Evolutionary conservation across 1,140 invertebrate genomes (phyloP).

Genomic region (Papilio polytes): DNA sequence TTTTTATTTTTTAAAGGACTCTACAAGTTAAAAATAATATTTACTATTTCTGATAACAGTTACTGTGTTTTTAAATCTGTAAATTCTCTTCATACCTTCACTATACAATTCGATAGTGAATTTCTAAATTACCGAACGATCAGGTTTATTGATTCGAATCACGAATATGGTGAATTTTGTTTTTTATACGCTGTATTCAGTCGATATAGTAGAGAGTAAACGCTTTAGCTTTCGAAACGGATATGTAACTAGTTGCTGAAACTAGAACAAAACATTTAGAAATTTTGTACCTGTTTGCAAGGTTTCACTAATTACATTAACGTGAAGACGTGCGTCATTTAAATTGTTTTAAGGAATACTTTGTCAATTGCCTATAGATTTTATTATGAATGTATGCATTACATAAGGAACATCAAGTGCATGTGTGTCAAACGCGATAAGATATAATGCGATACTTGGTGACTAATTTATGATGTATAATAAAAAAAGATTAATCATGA

Average conservation of each 20-base stretch:
- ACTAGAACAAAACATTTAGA: slow-evolving; percentile 40
- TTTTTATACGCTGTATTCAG: slow-evolving; percentile 23
- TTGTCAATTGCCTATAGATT: too few species aligned
- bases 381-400: too few species aligned
- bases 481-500: too few species aligned
- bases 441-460: too few species aligned
- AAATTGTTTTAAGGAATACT: not conserved
- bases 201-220: not conserved
- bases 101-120: not conserved
- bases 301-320: not conserved
- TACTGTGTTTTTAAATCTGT: not conserved
- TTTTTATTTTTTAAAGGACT: too few species aligned
- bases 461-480: too few species aligned
- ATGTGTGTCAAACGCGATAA: too few species aligned
- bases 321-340: not conserved
- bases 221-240: slow-evolving; percentile 28
- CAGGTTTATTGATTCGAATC: slow-evolving; percentile 28
- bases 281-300: slow-evolving; percentile 25
- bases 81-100: not conserved
- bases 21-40: too few species aligned
- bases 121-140: slow-evolving; percentile 15
- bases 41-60: not conserved
- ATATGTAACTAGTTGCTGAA: slow-evolving; percentile 39
- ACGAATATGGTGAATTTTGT: slow-evolving; percentile 19
- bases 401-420: too few species aligned